Conservation (phyloP, 2,797 vertebrate genomes). For the Cuculus canorus region DNA sequence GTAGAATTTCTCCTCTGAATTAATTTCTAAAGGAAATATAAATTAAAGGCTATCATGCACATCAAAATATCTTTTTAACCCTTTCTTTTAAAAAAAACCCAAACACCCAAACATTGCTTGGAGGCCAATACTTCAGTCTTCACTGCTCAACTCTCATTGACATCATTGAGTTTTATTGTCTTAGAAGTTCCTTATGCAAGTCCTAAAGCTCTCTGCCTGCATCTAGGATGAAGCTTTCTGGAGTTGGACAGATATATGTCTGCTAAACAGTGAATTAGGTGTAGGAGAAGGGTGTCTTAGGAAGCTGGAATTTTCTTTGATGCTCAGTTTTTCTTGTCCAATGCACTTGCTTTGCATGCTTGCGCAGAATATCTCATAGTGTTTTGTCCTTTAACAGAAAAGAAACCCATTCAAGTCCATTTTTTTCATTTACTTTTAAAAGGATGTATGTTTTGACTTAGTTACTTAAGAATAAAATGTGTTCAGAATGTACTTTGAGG, state of each 20-base stretch:
- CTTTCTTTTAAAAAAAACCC: no score
- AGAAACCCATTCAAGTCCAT: neutral
- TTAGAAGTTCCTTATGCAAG: neutral
- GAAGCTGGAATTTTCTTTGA: neutral
- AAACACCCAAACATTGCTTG: neutral
- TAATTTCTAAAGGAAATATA: slow-evolving; percentile 10
- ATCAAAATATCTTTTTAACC: neutral
- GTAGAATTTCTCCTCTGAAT: neutral
- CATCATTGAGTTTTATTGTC: neutral
- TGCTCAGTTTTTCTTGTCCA: neutral
- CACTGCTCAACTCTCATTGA: neutral
- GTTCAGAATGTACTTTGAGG: neutral
- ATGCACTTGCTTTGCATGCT: neutral
- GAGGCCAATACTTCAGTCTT: neutral
- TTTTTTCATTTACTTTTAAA: neutral
- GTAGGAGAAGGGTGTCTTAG: neutral
- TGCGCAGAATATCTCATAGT: neutral
- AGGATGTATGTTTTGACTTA: neutral
- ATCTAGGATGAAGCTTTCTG: neutral
- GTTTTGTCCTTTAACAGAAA: neutral
- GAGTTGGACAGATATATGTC: neutral
- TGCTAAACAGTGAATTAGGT: neutral
- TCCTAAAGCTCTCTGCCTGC: neutral
- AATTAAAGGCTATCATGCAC: neutral
- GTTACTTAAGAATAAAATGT: neutral